Base-by-base conservation (phyloP, 2,797 vertebrate genomes). In the Protonibea diacanthus region DNA sequence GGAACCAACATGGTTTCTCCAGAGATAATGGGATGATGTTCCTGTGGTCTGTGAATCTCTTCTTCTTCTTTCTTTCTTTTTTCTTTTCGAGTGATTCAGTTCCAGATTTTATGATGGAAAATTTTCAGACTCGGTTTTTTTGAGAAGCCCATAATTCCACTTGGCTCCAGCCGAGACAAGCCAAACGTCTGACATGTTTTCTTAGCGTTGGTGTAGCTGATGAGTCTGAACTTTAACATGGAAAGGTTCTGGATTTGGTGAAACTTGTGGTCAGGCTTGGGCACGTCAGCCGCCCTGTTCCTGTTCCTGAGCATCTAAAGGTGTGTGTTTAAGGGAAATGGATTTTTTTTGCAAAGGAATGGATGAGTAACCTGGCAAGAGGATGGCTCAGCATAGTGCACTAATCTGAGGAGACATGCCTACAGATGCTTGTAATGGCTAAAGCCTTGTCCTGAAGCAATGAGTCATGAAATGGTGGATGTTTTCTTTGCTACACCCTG, bases 401-500 rank as follows among this genome's bases (percentile, higher is more conserved):
- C 38, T 74, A 33, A 81, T 79, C 47, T 62, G 42, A 72, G 21
- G 29, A 77, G 71, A 80, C 77, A 11, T 78, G 76, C 44, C 76
- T 59, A 7, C 48, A 76, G 74, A 84, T 77, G 77, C 70, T 69
- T 60, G 69, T 71, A 44, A 47, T 78, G 76, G 62, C 48, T 38
- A 1, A 74, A 81, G 23, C 27, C 51, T 58, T 40, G 57, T 66
- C 63, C 48, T 79, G 38, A 53, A 65, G 60, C 40, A 52, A 5
- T 89, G 87, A 91, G 48, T 93, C 86, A 89, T 66, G 56, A 76
- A 76, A 68, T 69, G 3, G 52, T 80, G 51, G 6, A 68, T 72
- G 29, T 82, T 78, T 71, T 71, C 59, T 57, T 53, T 56, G 75
- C 69, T 90, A 61, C 86, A 82, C 69, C 71, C 83, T 45, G 21